Evolutionary conservation across 2,113 vertebrate genomes (phyloP), one percentile per base, ranked within the genome.

Genomic region (Pelvicachromis taeniatus): DNA sequence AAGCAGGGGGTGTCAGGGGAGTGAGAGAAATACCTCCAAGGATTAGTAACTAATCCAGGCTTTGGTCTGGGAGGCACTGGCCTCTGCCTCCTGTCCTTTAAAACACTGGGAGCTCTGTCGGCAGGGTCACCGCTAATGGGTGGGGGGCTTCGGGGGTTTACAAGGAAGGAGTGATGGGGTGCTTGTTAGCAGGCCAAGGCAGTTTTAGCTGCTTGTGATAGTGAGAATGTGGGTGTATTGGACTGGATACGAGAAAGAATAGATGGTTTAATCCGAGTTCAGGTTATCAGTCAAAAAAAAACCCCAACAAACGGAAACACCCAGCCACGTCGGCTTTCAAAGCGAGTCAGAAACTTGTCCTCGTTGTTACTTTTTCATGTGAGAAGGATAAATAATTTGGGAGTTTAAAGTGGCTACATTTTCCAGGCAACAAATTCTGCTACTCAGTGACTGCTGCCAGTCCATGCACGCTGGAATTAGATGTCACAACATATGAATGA

Each of bases 11-110:
- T 56, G 54, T 58, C 45, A 52, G 26, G 75, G 45, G 53, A 70
- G 89, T 78, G 78, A 78, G 75, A 90, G 85, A 92, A 95, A 93
- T 92, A 91, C 92, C 90, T 91, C 80, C 17, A 77, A 90, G 94
- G 92, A 95, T 95, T 93, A 95, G 92, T 88, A 84, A 93, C 88
- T 94, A 93, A 95, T 94, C 93, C 93, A 88, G 86, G 89, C 90
- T 92, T 90, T 90, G 92, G 91, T 91, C 85, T 78, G 63, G 85
- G 77, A 94, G 84, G 68, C 86, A 88, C 61, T 86, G 92, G 88
- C 86, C 89, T 92, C 79, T 81, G 87, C 86, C 93, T 92, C 83
- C 84, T 86, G 88, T 93, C 92, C 90, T 91, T 94, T 87, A 94
- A 86, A 94, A 88, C 85, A 89, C 82, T 65, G 82, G 33, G 77